Evolutionary conservation across 2,797 vertebrate genomes (phyloP), one percentile per base, ranked within the genome.

Genomic region (Phylloscopus collybita): DNA sequence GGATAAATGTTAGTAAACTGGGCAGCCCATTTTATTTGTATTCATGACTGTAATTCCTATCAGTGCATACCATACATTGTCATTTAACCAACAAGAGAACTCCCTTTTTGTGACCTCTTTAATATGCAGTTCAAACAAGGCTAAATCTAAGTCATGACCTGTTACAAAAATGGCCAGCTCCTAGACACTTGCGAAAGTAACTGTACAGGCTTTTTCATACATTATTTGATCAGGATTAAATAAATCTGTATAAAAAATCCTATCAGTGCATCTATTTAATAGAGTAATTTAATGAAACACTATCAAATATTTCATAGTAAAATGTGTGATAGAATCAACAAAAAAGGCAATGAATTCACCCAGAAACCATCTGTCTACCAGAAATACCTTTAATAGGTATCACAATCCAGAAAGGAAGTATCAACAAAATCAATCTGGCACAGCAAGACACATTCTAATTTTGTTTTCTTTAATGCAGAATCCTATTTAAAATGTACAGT

Each of bases 351-450:
- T 26, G 25, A 49, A 87, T 80, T 60, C 30, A 60, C 47, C 22
- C 61, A 64, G 71, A 93, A 92, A 87, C 49, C 32, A 81, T 45
- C 44, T 36, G 8, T 44, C 75, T 93, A 54, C 30, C 42, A 91
- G 34, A 91, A 94, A 80, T 83, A 91, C 50, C 30, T 92, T 71
- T 91, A 93, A 87, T 26, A 83, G 49, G n/a, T 80, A 83, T 47
- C 53, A 71, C 67, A 89, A 30, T 74, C 82, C 61, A 91, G 86
- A 93, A 76, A 74, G 29, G 13, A 93, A 71, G 23, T 56, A 82
- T 82, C 45, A 87, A 61, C 1, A 5, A 72, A 83, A 86, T 89
- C 75, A 84, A 82, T 75, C 62, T 82, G 51, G 49, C 67, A 92
- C 56, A 89, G 42, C 26, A 80, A 80, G 47, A 71, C 22, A 80